Conservation (phyloP, 2,888 invertebrate species). For the Abrostola triplasia region DNA sequence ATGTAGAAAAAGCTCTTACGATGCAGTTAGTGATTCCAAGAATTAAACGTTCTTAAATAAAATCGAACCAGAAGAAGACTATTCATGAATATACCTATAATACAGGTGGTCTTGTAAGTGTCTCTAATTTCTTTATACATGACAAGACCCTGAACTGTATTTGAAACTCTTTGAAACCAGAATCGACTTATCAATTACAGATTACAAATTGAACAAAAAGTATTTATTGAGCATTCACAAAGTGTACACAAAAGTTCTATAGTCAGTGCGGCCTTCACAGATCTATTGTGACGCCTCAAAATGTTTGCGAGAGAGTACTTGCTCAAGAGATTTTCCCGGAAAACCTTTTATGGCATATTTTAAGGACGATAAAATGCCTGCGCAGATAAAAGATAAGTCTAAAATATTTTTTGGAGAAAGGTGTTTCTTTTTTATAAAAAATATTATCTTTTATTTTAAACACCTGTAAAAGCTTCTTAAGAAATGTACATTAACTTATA, state of each 20-base stretch:
- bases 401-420: neutral
- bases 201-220: neutral
- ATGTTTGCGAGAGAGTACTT: constrained; percentile 3
- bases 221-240: neutral
- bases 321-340: neutral
- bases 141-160: too few species aligned
- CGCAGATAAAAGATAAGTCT: constrained; percentile 1
- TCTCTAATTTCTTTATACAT: too few species aligned
- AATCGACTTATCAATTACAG: too few species aligned
- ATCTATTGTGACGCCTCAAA: constrained; percentile 3
- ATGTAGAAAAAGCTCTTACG: too few species aligned
- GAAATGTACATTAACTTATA: too few species aligned
- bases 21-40: too few species aligned
- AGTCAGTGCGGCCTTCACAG: neutral
- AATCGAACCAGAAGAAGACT: too few species aligned
- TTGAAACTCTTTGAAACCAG: too few species aligned
- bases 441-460: neutral
- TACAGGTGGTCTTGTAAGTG: too few species aligned
- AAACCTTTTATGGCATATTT: constrained; percentile 5
- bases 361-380: constrained; percentile 2
- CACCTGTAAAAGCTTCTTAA: neutral
- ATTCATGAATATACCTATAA: too few species aligned
- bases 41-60: too few species aligned
- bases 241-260: neutral
- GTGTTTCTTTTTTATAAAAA: neutral